These are phyloP conservation scores for Yponomeuta plumbellus DNA, from an alignment of 2,888 invertebrate species.

Conservation along the genomic window DNA sequence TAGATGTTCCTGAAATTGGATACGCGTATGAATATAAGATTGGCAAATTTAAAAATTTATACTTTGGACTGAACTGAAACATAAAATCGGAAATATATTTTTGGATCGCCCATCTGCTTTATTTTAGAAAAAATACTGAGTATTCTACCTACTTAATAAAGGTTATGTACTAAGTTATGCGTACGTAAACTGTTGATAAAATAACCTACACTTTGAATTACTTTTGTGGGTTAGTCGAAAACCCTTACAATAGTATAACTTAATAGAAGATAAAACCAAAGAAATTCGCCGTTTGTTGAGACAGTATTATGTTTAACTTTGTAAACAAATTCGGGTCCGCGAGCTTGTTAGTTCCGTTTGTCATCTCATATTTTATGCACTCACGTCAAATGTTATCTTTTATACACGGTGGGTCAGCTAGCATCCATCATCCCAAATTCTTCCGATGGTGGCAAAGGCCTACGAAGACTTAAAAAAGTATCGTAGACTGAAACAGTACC, in stretches of 20 bases:
- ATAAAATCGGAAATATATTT: not conserved
- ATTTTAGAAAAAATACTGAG: not conserved
- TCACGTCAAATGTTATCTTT: constrained; percentile 59
- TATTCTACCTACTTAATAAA: not conserved
- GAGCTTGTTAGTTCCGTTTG: constrained; percentile 63
- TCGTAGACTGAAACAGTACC: too few species aligned
- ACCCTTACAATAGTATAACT: too few species aligned
- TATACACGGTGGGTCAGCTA: constrained; percentile 38
- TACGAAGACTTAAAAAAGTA: too few species aligned
- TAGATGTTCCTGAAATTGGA: constrained; percentile 35
- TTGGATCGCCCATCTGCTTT: not conserved
- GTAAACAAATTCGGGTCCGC: constrained; percentile 27
- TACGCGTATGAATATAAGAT: constrained; percentile 38
- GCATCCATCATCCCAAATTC: too few species aligned
- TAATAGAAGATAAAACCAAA: too few species aligned
- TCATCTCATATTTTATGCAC: constrained; percentile 72
- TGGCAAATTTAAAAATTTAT: constrained; percentile 2
- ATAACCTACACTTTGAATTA: too few species aligned
- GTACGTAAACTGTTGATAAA: too few species aligned
- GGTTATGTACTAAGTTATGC: not conserved
- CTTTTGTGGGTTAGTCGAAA: too few species aligned
- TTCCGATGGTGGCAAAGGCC: too few species aligned
- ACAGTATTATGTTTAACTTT: constrained; percentile 19
- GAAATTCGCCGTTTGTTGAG: not conserved
- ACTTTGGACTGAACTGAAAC: not conserved